Evolutionary conservation across 2,888 invertebrate genomes (phyloP).

Genomic region (Andrena haemorrhoa): DNA sequence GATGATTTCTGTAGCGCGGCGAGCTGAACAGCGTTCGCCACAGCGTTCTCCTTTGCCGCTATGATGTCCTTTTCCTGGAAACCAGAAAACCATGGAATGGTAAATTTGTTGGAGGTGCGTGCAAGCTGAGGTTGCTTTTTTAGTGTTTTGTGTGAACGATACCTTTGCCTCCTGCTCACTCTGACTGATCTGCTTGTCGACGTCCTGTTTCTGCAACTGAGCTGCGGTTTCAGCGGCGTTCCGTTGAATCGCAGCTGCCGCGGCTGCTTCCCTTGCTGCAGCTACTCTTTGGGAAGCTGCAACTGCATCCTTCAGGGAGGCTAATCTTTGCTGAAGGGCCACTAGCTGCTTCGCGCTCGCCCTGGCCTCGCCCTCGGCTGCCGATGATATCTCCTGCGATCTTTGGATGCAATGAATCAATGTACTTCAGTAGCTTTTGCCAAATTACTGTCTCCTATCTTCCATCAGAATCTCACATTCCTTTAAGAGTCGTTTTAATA

Average conservation of each 20-base stretch:
- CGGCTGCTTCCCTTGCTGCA: constrained; percentile 90
- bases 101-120: too few relatives aligned
- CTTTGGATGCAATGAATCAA: constrained; percentile 56
- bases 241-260: constrained; percentile 90
- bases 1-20: constrained; percentile 73
- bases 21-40: constrained; percentile 80
- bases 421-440: not conserved
- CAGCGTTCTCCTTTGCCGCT: constrained; percentile 82
- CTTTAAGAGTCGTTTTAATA: too few relatives aligned
- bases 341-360: constrained; percentile 87
- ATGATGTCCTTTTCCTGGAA: constrained; percentile 79
- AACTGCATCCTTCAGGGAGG: constrained; percentile 89
- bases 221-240: constrained; percentile 90
- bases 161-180: constrained; percentile 83
- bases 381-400: constrained; percentile 81
- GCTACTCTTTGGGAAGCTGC: constrained; percentile 91
- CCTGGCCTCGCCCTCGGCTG: constrained; percentile 80
- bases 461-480: too few relatives aligned
- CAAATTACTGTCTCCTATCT: too few relatives aligned
- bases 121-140: not conserved
- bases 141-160: not conserved
- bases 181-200: constrained; percentile 82
- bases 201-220: constrained; percentile 87
- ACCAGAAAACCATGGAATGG: not conserved
- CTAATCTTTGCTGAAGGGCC: constrained; percentile 89